phyloP scores from a whole-genome alignment of 2,888 invertebrate genomes.

The Drosophila neonasuta region DNA sequence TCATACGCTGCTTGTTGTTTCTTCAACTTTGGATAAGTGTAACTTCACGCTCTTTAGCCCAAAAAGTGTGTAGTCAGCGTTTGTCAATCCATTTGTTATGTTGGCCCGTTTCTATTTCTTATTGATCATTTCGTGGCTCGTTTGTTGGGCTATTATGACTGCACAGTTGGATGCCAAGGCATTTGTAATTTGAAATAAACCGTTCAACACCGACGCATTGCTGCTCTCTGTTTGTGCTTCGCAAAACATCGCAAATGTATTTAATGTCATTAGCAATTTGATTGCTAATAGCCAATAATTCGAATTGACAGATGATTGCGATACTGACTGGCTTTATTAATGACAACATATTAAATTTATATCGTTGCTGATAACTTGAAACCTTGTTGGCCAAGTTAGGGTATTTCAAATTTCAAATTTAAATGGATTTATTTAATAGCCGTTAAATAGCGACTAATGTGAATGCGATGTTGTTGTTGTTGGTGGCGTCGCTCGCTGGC shows the following conservation, averaged over 20 bases:
- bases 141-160: constrained; percentile 17
- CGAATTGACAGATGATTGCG: constrained; percentile 1
- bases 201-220: constrained; percentile 1
- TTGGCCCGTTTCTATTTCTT: constrained; percentile 27
- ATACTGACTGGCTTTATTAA: constrained; percentile 13
- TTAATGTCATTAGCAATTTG: constrained; percentile 2
- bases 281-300: constrained; percentile 4
- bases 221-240: constrained; percentile 11
- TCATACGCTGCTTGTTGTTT: constrained; percentile 2
- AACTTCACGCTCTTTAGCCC: background rate
- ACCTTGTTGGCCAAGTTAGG: constrained; percentile 27
- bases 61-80: constrained; percentile 48
- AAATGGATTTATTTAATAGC: constrained; percentile 48
- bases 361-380: background rate
- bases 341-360: constrained; percentile 16
- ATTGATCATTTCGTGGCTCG: constrained; percentile 29
- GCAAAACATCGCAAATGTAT: background rate
- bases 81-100: constrained; percentile 50
- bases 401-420: constrained; percentile 25
- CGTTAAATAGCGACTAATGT: constrained; percentile 48
- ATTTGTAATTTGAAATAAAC: constrained; percentile 23
- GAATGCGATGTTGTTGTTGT: constrained; percentile 14
- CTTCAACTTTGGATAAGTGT: background rate
- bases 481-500: constrained; percentile 13
- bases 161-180: constrained; percentile 42